Base-by-base conservation (phyloP, 2,888 invertebrate genomes). In the Pinctada fucata region DNA sequence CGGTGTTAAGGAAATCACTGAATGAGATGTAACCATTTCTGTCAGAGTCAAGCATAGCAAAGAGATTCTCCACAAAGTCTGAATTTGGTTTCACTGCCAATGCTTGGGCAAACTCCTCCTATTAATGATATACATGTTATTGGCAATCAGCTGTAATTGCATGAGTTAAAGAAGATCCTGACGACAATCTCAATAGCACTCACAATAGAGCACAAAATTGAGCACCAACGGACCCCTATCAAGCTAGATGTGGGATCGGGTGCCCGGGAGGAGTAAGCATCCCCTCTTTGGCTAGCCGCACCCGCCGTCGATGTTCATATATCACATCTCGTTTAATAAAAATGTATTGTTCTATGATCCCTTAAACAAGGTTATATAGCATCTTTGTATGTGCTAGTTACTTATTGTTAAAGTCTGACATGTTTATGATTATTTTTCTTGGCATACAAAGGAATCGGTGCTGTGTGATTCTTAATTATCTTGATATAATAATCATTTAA, bases 1-100 rank as follows among this genome's bases (percentile, higher is more conserved):
- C 92, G 86, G 95, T 93, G 88, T 95, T 94, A 8, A 94, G 91
- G 88, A 95, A 95, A 88, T 95, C 95, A 68, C 94, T 91, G 88
- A 95, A 95, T 1, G 94, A 94, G 81, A 95, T 94, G 88, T 94
- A 95, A 2, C 95, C 95, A 88, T 94, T 94, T 82, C 93, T 91
- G 86, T 95, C 94, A 79, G 94, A 93, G 88, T 95, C 95, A 45
- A 94, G 93, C 66, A 94, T 88, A 5, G 91, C 85, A 89, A 95
- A 95, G 94, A 95, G 94, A 89, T 93, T 91, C 78, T 93, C 91
- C 10, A 95, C 94, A 90, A 95, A 95, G 84, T 94, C 93, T 2
- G 94, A 93, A 66, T 94, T 92, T 0, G 94, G 89, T 79, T 93
- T 92, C 93, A 95, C 94, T 65, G 94, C 94, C 76, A 95, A 89